These are phyloP conservation scores for Phyllopteryx taeniolatus DNA, from an alignment of 2,113 vertebrate genomes.

Conservation along the genomic window DNA sequence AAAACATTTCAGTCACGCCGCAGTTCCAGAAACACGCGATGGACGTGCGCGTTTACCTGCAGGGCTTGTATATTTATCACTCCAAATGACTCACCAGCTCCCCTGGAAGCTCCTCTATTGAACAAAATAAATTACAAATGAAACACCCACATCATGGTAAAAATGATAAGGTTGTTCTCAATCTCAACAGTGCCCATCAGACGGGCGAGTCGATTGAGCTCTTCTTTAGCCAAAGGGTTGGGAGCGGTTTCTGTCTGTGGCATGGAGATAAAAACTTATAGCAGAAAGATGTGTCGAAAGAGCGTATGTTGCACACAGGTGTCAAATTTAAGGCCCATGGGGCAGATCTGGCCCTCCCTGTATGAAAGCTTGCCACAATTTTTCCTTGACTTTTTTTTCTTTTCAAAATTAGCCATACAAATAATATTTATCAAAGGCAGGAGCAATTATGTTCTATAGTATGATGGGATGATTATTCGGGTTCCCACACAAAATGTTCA, in stretches of 20 bases:
- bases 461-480: too few relatives aligned
- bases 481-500: too few relatives aligned
- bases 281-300: neutral
- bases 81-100: conserved; percentile 67
- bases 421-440: too few relatives aligned
- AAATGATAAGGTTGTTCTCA: conserved; percentile 52
- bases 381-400: too few relatives aligned
- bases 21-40: neutral
- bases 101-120: conserved; percentile 67
- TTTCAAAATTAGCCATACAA: too few relatives aligned
- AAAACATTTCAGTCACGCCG: neutral
- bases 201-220: conserved; percentile 87
- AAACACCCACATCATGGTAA: neutral
- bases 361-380: too few relatives aligned
- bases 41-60: conserved; percentile 66
- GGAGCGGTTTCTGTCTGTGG: conserved; percentile 73
- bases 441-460: too few relatives aligned
- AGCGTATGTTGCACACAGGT: neutral
- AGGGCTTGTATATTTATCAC: conserved; percentile 85
- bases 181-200: conserved; percentile 84
- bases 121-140: conserved; percentile 9
- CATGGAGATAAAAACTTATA: neutral
- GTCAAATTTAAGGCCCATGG: neutral
- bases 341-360: too few relatives aligned
- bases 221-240: conserved; percentile 89